Evolutionary conservation across 23 tunicate species (phyloP).

Genomic region (Ascidia mentula): DNA sequence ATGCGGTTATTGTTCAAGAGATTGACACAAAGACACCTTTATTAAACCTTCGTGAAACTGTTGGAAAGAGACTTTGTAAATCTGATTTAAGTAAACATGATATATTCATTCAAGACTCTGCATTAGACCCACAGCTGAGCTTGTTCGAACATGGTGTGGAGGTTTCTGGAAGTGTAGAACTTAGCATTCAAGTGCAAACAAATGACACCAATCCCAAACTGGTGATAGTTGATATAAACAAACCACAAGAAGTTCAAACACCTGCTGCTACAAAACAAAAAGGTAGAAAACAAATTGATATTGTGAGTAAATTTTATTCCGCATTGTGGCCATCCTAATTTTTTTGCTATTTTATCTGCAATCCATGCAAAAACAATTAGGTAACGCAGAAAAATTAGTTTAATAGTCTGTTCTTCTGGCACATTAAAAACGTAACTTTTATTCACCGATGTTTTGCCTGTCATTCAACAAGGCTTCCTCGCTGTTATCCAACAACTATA

Average conservation of each 20-base stretch:
- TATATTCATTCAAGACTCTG: constrained; percentile 44
- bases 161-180: constrained; percentile 57
- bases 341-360: no score
- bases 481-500: no score
- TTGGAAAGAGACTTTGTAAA: constrained; percentile 30
- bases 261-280: not conserved
- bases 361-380: no score
- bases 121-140: constrained; percentile 45
- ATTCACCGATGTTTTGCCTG: no score
- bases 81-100: constrained; percentile 45
- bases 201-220: constrained; percentile 19
- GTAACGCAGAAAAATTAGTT: no score
- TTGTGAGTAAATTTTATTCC: no score
- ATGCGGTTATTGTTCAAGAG: constrained; percentile 49
- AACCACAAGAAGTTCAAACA: constrained; percentile 8
- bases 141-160: constrained; percentile 61
- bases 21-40: constrained; percentile 49
- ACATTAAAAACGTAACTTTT: no score
- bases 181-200: constrained; percentile 52
- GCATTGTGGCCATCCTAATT: no score
- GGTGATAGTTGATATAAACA: constrained; percentile 41
- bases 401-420: no score
- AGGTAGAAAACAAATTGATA: no score
- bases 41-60: constrained; percentile 18
- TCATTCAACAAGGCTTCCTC: no score